Conservation (phyloP, 2,888 invertebrate species). For the Rhingia rostrata region DNA sequence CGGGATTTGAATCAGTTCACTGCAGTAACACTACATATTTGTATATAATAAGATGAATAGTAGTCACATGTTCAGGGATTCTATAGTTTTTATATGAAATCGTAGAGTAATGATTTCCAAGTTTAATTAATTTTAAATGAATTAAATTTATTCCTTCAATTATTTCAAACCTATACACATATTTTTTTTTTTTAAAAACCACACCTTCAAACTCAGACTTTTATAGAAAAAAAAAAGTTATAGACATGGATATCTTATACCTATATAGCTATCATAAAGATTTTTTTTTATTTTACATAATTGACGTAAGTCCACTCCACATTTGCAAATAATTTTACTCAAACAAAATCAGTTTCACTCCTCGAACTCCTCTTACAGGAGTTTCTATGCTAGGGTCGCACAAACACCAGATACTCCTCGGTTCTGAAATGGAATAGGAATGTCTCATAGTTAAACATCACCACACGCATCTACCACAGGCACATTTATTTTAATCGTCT, state of each 20-base stretch:
- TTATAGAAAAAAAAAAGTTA: background rate
- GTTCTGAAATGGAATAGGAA: conserved; percentile 77
- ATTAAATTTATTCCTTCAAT: background rate
- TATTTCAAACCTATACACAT: too few relatives aligned
- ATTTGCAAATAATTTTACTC: background rate
- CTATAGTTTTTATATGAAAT: background rate
- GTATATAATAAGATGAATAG: too few relatives aligned
- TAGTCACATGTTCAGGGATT: too few relatives aligned
- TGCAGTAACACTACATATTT: too few relatives aligned
- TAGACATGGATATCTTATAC: background rate
- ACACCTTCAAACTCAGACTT: background rate
- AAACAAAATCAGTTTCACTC: conserved; percentile 64
- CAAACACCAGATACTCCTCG: conserved; percentile 81
- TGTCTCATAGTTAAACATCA: background rate
- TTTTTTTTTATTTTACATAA: conserved; percentile 26
- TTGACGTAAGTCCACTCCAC: conserved; percentile 18
- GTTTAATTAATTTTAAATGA: background rate
- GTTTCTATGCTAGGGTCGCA: conserved; percentile 78
- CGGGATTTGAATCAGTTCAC: too few relatives aligned
- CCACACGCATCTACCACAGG: conserved; percentile 22
- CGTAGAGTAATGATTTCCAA: background rate
- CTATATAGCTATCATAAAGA: background rate
- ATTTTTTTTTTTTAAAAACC: too few relatives aligned
- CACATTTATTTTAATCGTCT: conserved; percentile 25
- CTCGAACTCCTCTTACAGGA: conserved; percentile 45